phyloP scores from a whole-genome alignment of 2,888 invertebrate genomes.

The Hydropsyche betteni region DNA sequence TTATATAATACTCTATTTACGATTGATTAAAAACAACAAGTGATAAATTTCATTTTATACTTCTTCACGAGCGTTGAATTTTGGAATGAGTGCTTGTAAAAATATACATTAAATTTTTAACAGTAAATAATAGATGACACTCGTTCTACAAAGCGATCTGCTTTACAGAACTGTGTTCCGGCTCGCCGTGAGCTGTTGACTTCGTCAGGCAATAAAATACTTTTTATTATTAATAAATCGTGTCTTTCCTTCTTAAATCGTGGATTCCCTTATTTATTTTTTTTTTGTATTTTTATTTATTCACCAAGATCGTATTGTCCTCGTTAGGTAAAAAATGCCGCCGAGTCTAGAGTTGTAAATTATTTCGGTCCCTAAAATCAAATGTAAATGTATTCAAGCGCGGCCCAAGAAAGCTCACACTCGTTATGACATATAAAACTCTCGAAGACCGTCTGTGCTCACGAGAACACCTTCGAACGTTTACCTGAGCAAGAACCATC shows the following conservation, averaged over 20 bases:
- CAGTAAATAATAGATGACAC: conserved; percentile 35
- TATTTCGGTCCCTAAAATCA: conserved; percentile 47
- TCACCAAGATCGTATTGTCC: conserved; percentile 45
- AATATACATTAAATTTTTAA: conserved; percentile 16
- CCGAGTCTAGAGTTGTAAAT: conserved; percentile 48
- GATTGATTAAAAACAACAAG: too few relatives aligned
- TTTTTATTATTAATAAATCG: conserved; percentile 51
- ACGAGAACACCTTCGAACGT: not conserved
- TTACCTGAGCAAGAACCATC: conserved; percentile 17
- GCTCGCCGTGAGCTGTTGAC: conserved; percentile 29
- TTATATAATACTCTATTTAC: not conserved
- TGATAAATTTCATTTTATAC: too few relatives aligned
- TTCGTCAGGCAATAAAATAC: conserved; percentile 44
- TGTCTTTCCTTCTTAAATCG: conserved; percentile 26
- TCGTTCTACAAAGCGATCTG: conserved; percentile 23
- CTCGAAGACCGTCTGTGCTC: conserved; percentile 7
- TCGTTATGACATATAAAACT: conserved; percentile 33
- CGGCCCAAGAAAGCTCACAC: conserved; percentile 29
- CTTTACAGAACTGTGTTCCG: conserved; percentile 22
- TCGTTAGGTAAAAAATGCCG: conserved; percentile 49
- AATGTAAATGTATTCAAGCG: conserved; percentile 48
- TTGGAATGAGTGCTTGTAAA: not conserved
- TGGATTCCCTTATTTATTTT: conserved; percentile 35
- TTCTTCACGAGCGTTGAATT: too few relatives aligned
- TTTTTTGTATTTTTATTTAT: conserved; percentile 43